Base-by-base conservation (phyloP, 1,140 invertebrate genomes). In the Habropoda laboriosa region DNA sequence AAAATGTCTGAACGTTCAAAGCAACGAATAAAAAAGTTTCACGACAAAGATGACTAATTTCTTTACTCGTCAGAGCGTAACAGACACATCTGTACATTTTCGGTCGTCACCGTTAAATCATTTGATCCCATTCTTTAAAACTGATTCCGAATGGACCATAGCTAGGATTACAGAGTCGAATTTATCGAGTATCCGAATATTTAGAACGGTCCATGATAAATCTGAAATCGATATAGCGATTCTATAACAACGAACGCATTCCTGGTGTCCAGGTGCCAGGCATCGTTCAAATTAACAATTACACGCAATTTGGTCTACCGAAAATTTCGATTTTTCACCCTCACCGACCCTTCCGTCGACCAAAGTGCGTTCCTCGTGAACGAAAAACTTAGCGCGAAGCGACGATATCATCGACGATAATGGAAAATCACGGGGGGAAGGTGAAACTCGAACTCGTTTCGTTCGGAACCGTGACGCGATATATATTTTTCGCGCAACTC, bases 241-340 rank as follows among this genome's bases (percentile, higher is more conserved):
- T 53, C 42, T 42, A 53, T 42, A 42, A 24, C 30, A 53, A 38
- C 47, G 58, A 42, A 8, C 27, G 8, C 68, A 2, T 1, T 27
- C n/a, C 4, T 16, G 57, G 5, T 18, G 40, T 12, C 35, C 30
- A 7, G 12, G 2, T 7, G 35, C 10, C 8, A 13, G 24, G 0
- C 32, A 27, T 35, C 49, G 45, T 67, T 57, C 49, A 55, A 76
- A 76, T 76, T 76, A 76, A n/a, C 67, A 76, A 67, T 67, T 76
- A 60, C 70, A 21, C 38, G 27, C 40, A n/a, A 30, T 30, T 24
- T 51, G 16, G 21, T 18, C 13, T 38, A n/a, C n/a, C 16, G 12
- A 13, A 49, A 24, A 42, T 55, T 76, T 67, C 27, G 63, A 76
- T 76, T 76, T 76, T 76, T 76, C 73, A 76, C 67, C 67, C 57